A percentile compares a stretch with the other conserved stretches of the same genome.
Conservation (phyloP, 37 sponge, comb jelly and placozoan species). For the Eunapius fragilis region DNA sequence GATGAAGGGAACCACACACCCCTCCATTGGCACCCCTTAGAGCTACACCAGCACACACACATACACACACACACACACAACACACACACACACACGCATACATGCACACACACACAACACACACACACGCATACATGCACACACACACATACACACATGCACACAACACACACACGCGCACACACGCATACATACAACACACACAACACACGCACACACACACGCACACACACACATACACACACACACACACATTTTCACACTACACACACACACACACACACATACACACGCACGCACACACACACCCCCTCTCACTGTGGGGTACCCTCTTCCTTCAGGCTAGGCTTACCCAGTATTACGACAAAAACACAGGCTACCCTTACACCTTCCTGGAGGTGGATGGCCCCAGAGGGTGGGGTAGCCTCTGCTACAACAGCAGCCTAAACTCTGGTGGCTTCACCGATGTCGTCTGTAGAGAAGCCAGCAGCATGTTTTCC, state of each 20-base stretch:
- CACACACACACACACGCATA: too few relatives aligned
- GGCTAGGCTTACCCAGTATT: background rate
- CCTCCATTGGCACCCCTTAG: too few relatives aligned
- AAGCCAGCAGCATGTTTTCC: background rate
- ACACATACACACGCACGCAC: too few relatives aligned
- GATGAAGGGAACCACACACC: background rate
- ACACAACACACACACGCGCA: background rate
- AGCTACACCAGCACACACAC: too few relatives aligned
- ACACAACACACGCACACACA: too few relatives aligned
- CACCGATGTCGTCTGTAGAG: background rate
- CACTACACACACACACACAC: too few relatives aligned
- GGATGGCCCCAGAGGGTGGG: constrained; percentile 40
- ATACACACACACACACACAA: too few relatives aligned
- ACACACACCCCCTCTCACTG: too few relatives aligned
- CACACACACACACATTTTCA: too few relatives aligned
- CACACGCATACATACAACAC: too few relatives aligned
- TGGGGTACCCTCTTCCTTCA: background rate
- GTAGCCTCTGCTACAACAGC: constrained; percentile 21
- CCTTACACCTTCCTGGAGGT: constrained; percentile 32
- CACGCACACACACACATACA: too few relatives aligned
- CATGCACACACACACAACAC: too few relatives aligned
- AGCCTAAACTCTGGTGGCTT: background rate
- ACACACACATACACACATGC: background rate
- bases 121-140: background rate
- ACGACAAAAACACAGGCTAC: background rate